A percentile compares a stretch with the other conserved stretches of the same genome.
Conservation (phyloP, 2,888 invertebrate species). For the Physocephala rufipes region DNA sequence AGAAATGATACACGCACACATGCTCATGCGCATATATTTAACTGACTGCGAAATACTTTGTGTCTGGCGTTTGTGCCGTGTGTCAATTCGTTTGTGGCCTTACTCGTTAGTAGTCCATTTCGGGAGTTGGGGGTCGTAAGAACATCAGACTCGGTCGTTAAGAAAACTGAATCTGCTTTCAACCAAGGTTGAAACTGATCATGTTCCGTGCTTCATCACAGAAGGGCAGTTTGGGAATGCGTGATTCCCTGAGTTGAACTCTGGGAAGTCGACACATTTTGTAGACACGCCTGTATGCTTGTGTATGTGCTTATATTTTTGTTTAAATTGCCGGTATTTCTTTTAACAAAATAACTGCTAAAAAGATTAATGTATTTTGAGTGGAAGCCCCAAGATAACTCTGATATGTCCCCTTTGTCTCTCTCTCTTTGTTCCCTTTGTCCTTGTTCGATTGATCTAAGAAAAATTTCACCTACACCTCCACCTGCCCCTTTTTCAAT, state of each 20-base stretch:
- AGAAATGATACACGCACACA: neutral
- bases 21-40: neutral
- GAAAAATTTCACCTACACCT: neutral
- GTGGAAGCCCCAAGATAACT: conserved; percentile 36
- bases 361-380: conserved; percentile 39
- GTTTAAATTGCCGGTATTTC: conserved; percentile 44
- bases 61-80: neutral
- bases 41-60: no score
- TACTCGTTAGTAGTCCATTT: neutral
- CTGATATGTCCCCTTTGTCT: neutral
- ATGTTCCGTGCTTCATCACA: neutral
- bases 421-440: neutral
- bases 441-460: neutral
- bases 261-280: conserved; percentile 1
- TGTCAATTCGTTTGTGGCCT: neutral
- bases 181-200: neutral
- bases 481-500: neutral
- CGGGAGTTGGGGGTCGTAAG: neutral
- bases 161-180: neutral
- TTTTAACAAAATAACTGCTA: conserved; percentile 38
- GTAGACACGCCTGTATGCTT: conserved; percentile 14
- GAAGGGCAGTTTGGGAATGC: neutral
- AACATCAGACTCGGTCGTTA: neutral
- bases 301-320: conserved; percentile 26
- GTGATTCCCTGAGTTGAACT: conserved; percentile 1